Percentiles rank a stretch among this genome's conserved stretches.
Conservation (phyloP, 2,797 vertebrate species). For the Pangasius djambal region DNA sequence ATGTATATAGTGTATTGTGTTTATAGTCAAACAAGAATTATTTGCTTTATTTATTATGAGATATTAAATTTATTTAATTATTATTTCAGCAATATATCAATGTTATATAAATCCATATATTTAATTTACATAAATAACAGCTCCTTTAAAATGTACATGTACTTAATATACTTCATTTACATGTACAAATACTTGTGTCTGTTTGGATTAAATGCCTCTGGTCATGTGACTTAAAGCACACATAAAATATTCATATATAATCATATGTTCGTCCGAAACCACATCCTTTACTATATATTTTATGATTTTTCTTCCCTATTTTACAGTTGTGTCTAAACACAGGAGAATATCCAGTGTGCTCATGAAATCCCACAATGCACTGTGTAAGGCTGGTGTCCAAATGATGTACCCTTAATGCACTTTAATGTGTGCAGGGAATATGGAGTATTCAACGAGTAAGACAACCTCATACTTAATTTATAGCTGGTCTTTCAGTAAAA, state of each 20-base stretch:
- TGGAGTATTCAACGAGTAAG: neutral
- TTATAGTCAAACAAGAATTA: neutral
- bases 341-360: neutral
- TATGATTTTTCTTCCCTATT: neutral
- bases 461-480: neutral
- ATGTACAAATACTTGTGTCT: no score
- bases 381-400: neutral
- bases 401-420: neutral
- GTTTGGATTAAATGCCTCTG: neutral
- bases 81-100: neutral
- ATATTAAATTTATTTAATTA: neutral
- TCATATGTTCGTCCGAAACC: slow-evolving; percentile 3
- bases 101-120: neutral
- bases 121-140: neutral
- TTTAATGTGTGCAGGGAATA: neutral
- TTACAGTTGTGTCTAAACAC: neutral
- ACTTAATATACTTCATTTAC: neutral
- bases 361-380: neutral
- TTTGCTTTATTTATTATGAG: no score
- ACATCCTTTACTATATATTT: neutral
- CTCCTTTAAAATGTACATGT: neutral
- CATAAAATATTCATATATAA: neutral
- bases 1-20: neutral
- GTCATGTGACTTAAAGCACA: neutral
- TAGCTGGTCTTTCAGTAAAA: neutral